These are phyloP conservation scores for Pyxicephalus adspersus DNA, from an alignment of 2,113 vertebrate genomes.

Conservation along the genomic window DNA sequence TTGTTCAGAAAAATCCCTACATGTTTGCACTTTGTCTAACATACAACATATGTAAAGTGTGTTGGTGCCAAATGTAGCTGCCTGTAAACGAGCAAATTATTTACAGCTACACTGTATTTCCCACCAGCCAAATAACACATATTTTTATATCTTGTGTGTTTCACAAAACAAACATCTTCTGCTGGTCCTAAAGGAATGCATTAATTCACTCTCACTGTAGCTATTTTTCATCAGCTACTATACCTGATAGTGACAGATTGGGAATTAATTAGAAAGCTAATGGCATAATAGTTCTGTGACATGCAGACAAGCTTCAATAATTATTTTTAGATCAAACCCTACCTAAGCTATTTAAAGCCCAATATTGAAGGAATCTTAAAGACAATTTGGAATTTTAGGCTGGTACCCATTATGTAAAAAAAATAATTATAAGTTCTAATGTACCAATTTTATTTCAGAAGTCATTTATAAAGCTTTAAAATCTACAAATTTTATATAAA, in stretches of 20 bases:
- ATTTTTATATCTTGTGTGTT: conserved; percentile 44
- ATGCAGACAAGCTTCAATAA: conserved; percentile 12
- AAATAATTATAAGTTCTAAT: too few species aligned
- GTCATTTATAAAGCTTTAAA: too few species aligned
- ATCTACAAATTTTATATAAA: too few species aligned
- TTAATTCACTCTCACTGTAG: conserved; percentile 32
- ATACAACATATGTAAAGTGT: too few species aligned
- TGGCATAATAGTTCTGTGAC: conserved; percentile 27
- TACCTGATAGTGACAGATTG: conserved; percentile 30
- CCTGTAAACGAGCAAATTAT: conserved; percentile 48
- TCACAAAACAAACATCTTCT: conserved; percentile 49
- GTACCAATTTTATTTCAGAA: too few species aligned
- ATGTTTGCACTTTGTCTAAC: too few species aligned
- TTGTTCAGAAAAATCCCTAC: too few species aligned
- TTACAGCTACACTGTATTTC: conserved; percentile 47
- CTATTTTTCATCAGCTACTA: conserved; percentile 36
- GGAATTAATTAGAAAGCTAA: conserved; percentile 47
- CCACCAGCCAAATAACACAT: conserved; percentile 46
- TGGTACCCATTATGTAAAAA: too few species aligned
- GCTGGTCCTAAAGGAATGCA: conserved; percentile 28
- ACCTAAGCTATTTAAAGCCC: conserved; percentile 4
- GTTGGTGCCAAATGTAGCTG: background rate
- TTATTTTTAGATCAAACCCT: conserved; percentile 16
- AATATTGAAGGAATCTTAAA: too few species aligned
- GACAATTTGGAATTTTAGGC: too few species aligned